Evolutionary conservation across 2,113 vertebrate species (phyloP).

Genomic region (Chionomys nivalis): DNA sequence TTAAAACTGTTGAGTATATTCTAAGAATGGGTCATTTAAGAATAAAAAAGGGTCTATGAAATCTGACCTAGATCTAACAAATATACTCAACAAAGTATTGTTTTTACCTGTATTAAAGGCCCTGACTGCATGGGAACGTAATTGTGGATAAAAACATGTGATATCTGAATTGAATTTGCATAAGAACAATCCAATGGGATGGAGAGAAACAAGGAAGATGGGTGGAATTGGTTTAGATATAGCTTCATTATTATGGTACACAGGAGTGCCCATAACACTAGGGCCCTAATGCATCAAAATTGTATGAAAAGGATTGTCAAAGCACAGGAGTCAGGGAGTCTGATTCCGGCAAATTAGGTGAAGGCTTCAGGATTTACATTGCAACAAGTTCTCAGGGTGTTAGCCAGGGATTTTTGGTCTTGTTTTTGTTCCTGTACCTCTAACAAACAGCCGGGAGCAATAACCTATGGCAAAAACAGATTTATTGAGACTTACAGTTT

Average conservation of each 20-base stretch:
- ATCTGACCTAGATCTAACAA: neutral
- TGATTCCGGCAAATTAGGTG: neutral
- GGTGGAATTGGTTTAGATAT: neutral
- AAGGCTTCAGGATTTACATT: neutral
- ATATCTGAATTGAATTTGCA: slow-evolving; percentile 29
- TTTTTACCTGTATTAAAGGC: slow-evolving; percentile 40
- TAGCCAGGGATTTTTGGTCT: neutral
- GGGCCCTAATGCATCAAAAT: neutral
- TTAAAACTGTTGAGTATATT: slow-evolving; percentile 23
- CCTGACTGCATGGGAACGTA: neutral
- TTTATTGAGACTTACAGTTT: neutral
- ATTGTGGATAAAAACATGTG: neutral
- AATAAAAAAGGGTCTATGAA: neutral
- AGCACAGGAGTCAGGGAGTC: neutral
- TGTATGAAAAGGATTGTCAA: neutral
- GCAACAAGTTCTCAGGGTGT: neutral
- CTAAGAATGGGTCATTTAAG: slow-evolving; percentile 46
- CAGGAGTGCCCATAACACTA: neutral
- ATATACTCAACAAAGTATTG: neutral
- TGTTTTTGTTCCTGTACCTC: neutral
- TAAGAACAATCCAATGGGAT: slow-evolving; percentile 20
- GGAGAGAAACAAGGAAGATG: neutral
- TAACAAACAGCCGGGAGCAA: neutral
- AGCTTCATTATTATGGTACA: neutral
- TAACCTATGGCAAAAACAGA: neutral